Evolutionary conservation across 2,888 invertebrate species (phyloP), one percentile per base, ranked within the genome.

Genomic region (Autographa gamma): DNA sequence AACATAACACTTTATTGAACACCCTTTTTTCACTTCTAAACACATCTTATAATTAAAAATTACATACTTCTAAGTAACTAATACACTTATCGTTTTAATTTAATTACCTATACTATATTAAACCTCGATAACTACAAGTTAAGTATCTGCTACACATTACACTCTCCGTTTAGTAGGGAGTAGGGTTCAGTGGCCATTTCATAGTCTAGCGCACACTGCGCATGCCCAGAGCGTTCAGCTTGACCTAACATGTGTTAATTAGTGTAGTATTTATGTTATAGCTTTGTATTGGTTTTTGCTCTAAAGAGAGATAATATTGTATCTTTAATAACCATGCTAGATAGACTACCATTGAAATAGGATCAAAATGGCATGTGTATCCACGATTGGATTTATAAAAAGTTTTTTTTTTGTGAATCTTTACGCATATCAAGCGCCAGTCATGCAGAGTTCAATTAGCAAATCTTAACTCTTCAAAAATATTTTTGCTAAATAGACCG

Each of bases 191-290:
- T 61, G 34, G 41, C 68, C 52, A 79, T 74, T 66, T 61, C 61
- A 58, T 63, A 74, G 79, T 66, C 79, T 31, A 31, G 25, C 67
- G 68, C 74, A 19, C 4, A 7, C 25, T 74, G 63, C 68, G 31
- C 4, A 9, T 13, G 6, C 72, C 5, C 65, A 43, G 31, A 48
- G 25, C 41, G 66, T 66, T 61, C 34, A 56, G 63, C 79, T 54
- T 67, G 75, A 67, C 68, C 52, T 64, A 61, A 64, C 75, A 59
- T 63, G 18, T 60, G 58, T 67, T 63, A 66, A 75, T 74, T 74
- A 64, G 48, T 43, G 58, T n/a, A 38, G 34, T 19, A 16, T 64
- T n/a, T n/a, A 59, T 25, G 52, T 56, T 1, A 60, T 78, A 32
- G n/a, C 13, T 18, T 32, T 43, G 6, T 43, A 31, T 61, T 31